A percentile compares a stretch with the other conserved stretches of the same genome.
phyloP scores from a whole-genome alignment of 2,113 vertebrate species.

The Picathartes gymnocephalus region DNA sequence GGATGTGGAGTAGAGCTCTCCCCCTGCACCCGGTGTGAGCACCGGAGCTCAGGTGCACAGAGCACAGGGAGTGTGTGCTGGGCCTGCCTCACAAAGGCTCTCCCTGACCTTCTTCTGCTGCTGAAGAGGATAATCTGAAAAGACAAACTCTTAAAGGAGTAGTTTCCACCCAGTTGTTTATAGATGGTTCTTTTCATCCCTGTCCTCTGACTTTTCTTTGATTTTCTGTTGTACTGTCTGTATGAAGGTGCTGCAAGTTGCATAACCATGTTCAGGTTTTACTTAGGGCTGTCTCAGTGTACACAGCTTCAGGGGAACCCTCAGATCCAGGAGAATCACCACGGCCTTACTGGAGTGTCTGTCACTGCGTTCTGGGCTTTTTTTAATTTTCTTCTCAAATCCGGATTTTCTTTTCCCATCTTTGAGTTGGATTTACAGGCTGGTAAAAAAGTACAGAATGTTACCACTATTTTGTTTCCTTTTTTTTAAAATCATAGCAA shows the following conservation, averaged over 20 bases:
- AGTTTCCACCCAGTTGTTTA: neutral
- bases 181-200: neutral
- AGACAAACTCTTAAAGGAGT: neutral
- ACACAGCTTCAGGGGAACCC: neutral
- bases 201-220: neutral
- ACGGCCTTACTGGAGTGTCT: neutral
- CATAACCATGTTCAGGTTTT: neutral
- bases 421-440: neutral
- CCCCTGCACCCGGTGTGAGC: neutral
- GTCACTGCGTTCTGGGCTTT: accelerated
- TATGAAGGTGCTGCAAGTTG: neutral
- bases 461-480: neutral
- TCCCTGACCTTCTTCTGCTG: neutral
- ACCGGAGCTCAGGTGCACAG: neutral
- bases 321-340: neutral
- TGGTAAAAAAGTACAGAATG: neutral
- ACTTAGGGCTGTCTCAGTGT: neutral
- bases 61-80: neutral
- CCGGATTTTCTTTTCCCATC: neutral
- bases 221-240: neutral
- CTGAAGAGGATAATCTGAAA: neutral
- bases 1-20: neutral
- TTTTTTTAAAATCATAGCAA: neutral
- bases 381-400: neutral
- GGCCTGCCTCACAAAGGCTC: neutral